Percentiles rank a stretch among this genome's conserved stretches.
phyloP scores from a whole-genome alignment of 2,113 vertebrate species.

The Oostethus manadensis region DNA sequence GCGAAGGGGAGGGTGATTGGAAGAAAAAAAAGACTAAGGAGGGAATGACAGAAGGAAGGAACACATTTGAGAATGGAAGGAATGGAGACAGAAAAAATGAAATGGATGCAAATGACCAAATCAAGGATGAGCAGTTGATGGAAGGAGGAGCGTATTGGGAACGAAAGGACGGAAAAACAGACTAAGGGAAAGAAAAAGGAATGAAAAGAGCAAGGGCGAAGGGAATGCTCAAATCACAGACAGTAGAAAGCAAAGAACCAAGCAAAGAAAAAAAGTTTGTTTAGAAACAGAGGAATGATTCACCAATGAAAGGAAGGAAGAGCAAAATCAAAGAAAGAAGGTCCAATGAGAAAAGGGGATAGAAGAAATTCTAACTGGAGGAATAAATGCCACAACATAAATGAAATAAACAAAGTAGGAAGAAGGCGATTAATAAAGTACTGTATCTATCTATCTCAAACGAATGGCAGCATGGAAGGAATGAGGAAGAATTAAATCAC shows the following conservation, averaged over 20 bases:
- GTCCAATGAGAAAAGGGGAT: neutral
- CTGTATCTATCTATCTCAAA: no score
- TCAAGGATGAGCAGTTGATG: no score
- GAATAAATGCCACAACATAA: neutral
- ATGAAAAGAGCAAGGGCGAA: neutral
- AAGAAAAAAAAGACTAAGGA: neutral
- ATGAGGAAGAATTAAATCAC: neutral
- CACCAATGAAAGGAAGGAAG: neutral
- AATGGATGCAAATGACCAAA: no score
- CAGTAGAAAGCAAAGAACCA: neutral
- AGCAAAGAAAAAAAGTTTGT: no score
- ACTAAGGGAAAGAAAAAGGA: neutral
- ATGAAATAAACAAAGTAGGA: neutral
- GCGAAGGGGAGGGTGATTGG: no score
- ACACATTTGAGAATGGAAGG: no score
- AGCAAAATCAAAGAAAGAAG: neutral
- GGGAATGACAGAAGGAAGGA: no score
- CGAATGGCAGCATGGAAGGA: neutral
- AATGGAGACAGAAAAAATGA: neutral
- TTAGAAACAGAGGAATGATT: no score
- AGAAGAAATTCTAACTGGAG: no score
- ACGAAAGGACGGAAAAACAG: neutral
- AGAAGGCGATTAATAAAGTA: neutral
- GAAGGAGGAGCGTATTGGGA: no score
- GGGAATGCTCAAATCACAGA: neutral